Percentiles rank a stretch among this genome's conserved stretches.
Conservation (phyloP, 1,140 invertebrate genomes). For the Metaphire vulgaris region DNA sequence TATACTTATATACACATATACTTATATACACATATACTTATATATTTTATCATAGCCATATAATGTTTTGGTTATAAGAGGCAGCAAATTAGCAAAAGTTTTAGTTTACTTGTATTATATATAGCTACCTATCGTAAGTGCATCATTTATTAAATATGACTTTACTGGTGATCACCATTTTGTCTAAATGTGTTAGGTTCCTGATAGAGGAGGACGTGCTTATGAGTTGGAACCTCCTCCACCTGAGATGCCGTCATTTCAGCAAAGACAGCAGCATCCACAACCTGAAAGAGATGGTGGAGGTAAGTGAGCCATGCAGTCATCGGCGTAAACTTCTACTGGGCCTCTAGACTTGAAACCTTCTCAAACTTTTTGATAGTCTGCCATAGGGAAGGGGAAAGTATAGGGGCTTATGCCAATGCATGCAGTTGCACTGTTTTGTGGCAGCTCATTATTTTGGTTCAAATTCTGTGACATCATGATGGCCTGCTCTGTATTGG, state of each 20-base stretch:
- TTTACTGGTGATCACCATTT: too few species aligned
- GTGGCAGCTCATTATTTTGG: slow-evolving; percentile 27
- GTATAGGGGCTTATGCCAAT: too few species aligned
- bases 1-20: too few species aligned
- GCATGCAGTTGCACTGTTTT: slow-evolving; percentile 31
- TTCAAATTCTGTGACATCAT: neutral
- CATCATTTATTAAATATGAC: too few species aligned
- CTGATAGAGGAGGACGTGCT: slow-evolving; percentile 77
- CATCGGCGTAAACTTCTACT: slow-evolving; percentile 29
- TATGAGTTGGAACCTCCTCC: slow-evolving; percentile 81
- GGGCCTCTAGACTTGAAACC: slow-evolving; percentile 33
- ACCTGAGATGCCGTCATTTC: slow-evolving; percentile 91
- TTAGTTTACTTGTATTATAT: too few species aligned
- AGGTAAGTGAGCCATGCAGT: slow-evolving; percentile 27
- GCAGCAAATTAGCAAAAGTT: too few species aligned
- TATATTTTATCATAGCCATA: too few species aligned
- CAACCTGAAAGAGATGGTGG: slow-evolving; percentile 37
- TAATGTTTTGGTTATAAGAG: too few species aligned
- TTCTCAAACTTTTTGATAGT: slow-evolving; percentile 12
- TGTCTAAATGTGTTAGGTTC: too few species aligned
- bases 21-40: too few species aligned
- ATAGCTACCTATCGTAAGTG: too few species aligned
- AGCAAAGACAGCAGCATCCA: slow-evolving; percentile 57
- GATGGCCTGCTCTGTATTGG: too few species aligned
- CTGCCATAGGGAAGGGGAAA: neutral